Evolutionary conservation across 1,140 invertebrate species (phyloP).

Genomic region (Euwallacea similis): DNA sequence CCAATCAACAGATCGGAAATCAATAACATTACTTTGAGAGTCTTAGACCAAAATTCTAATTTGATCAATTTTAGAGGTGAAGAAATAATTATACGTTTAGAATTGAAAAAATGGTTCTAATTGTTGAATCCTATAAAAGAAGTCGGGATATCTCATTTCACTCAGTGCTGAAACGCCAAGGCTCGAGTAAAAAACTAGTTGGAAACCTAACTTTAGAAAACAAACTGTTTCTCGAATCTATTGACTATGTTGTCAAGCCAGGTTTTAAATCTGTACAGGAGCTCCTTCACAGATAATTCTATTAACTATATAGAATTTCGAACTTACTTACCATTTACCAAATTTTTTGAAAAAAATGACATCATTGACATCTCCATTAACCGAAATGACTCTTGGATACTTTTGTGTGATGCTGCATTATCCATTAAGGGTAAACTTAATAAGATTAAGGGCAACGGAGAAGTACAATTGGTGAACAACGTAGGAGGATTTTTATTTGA

Average conservation of each 20-base stretch:
- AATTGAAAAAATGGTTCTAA: constrained; percentile 19
- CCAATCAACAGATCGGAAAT: constrained; percentile 28
- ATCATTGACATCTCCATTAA: constrained; percentile 11
- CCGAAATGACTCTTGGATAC: background rate
- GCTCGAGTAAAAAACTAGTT: no score
- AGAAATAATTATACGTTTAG: constrained; percentile 30
- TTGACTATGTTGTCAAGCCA: no score
- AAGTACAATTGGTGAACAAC: background rate
- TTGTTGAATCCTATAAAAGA: background rate
- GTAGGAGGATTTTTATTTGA: background rate
- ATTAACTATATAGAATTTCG: background rate
- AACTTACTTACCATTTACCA: constrained; percentile 14
- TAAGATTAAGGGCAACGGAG: background rate
- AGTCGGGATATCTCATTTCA: background rate
- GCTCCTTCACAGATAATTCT: no score
- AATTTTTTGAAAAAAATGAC: constrained; percentile 20
- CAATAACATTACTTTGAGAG: constrained; percentile 36
- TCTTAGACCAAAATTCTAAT: constrained; percentile 39
- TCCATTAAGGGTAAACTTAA: background rate
- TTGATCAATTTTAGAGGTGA: constrained; percentile 42
- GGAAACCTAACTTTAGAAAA: no score
- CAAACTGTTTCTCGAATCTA: no score
- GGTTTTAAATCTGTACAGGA: no score
- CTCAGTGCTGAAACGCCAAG: no score
- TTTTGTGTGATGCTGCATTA: background rate